Evolutionary conservation across 2,113 vertebrate genomes (phyloP).

Genomic region (Vireo altiloquus): DNA sequence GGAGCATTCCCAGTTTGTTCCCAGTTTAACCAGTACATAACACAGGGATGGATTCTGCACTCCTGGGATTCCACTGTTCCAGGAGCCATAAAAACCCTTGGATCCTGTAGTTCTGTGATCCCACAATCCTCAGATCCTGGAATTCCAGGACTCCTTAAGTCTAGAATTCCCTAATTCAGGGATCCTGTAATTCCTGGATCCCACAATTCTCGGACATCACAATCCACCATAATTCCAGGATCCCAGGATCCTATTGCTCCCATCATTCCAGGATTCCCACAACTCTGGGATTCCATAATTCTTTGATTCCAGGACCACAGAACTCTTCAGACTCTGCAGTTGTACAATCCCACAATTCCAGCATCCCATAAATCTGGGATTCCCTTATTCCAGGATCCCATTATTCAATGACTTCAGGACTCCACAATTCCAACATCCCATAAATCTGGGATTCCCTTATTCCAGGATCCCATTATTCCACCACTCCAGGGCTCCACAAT

Average conservation of each 20-base stretch:
- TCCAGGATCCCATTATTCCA: too few relatives aligned
- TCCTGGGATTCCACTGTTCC: neutral
- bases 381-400: too few relatives aligned
- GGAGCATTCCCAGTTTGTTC: neutral
- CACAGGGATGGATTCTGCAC: neutral
- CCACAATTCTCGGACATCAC: too few relatives aligned
- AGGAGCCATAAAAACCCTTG: neutral
- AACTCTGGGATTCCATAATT: neutral
- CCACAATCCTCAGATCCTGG: neutral
- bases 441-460: neutral
- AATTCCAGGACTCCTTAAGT: neutral
- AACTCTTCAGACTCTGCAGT: neutral
- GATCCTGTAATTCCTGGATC: neutral
- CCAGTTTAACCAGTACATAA: neutral
- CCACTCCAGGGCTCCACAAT: rapidly evolving
- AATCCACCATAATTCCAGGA: neutral
- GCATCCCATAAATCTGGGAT: neutral
- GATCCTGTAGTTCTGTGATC: too few relatives aligned
- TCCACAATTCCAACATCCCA: rapidly evolving
- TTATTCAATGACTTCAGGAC: rapidly evolving
- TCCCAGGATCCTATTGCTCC: neutral
- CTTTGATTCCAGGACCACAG: neutral
- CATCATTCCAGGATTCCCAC: neutral
- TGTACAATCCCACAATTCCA: neutral
- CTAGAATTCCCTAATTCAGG: neutral